Percentiles rank a stretch among this genome's conserved stretches.
phyloP scores from a whole-genome alignment of 30 jellyfish, hydroid and myxozoan genomes.

The Chrysaora quinquecirrha region DNA sequence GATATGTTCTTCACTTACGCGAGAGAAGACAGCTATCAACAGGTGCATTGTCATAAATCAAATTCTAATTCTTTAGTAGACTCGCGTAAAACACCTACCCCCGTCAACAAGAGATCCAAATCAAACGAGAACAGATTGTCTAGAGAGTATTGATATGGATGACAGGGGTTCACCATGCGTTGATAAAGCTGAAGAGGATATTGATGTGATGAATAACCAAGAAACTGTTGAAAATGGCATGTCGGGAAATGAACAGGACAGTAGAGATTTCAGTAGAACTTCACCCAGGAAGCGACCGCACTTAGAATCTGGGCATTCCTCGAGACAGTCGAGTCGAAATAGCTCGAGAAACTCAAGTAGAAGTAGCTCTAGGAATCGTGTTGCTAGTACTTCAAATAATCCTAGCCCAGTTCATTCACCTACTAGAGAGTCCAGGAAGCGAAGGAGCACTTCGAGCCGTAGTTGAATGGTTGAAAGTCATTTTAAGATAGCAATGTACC shows the following conservation, averaged over 20 bases:
- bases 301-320: background rate
- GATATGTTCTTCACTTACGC: constrained; percentile 97
- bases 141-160: background rate
- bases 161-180: background rate
- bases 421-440: constrained; percentile 1
- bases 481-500: no score
- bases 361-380: constrained; percentile 55
- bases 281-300: background rate
- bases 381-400: constrained; percentile 1
- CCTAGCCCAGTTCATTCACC: constrained; percentile 73
- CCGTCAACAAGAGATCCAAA: background rate
- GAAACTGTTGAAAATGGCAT: background rate
- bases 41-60: constrained; percentile 79
- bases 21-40: constrained; percentile 79
- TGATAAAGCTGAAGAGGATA: background rate
- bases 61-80: background rate
- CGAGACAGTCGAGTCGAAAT: constrained; percentile 48
- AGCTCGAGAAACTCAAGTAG: constrained; percentile 59
- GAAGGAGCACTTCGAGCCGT: constrained; percentile 24
- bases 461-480: background rate
- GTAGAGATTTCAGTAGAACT: background rate
- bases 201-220: background rate
- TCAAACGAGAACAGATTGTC: background rate
- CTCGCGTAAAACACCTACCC: background rate
- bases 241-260: background rate